phyloP scores from a whole-genome alignment of 2,888 invertebrate genomes.

The Odiellus spinosus region DNA sequence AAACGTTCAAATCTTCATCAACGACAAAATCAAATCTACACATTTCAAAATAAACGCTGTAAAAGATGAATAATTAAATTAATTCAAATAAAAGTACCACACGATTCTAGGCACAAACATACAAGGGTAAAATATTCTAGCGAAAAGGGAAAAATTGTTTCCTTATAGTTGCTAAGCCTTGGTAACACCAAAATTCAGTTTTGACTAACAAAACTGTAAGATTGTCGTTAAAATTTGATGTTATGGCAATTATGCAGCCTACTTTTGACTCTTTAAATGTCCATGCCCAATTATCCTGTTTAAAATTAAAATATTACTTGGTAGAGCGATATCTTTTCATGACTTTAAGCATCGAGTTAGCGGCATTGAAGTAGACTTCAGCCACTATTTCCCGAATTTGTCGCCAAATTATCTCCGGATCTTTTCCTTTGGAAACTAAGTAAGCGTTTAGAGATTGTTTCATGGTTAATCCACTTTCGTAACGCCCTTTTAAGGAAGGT shows the following conservation, averaged over 20 bases:
- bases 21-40: conserved; percentile 86
- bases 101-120: background rate
- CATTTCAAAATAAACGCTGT: conserved; percentile 67
- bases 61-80: conserved; percentile 9
- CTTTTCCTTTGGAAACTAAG: conserved; percentile 37
- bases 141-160: too few species aligned
- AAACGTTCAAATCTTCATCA: conserved; percentile 69
- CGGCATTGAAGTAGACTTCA: conserved; percentile 47
- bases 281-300: too few species aligned
- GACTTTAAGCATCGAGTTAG: conserved; percentile 46
- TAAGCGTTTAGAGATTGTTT: conserved; percentile 68
- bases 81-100: background rate
- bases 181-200: too few species aligned
- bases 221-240: too few species aligned
- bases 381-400: conserved; percentile 63
- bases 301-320: conserved; percentile 36
- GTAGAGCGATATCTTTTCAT: conserved; percentile 28
- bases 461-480: conserved; percentile 51
- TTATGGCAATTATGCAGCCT: too few species aligned
- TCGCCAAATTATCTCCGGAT: conserved; percentile 58
- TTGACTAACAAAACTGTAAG: too few species aligned
- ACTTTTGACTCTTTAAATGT: too few species aligned
- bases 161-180: too few species aligned
- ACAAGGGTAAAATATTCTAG: background rate
- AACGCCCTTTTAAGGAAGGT: too few species aligned